Percentiles rank a stretch among this genome's conserved stretches.
phyloP scores from a whole-genome alignment of 2,113 vertebrate genomes.

The Melanocharis versteri region DNA sequence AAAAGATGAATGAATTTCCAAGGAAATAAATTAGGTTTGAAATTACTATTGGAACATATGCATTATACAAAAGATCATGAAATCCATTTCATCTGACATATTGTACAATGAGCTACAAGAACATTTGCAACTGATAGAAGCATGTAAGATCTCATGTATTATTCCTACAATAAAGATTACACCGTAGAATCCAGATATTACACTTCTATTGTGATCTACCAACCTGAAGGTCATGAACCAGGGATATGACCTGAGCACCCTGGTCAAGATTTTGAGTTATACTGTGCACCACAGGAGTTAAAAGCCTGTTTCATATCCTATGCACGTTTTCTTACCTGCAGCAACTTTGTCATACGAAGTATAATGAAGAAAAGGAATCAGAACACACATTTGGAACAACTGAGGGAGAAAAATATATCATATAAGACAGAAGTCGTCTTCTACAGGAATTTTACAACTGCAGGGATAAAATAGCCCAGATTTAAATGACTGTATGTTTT shows the following conservation, averaged over 20 bases:
- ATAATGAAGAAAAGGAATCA: neutral
- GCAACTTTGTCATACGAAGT: neutral
- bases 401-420: neutral
- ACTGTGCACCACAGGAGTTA: neutral
- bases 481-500: constrained; percentile 58
- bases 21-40: constrained; percentile 67
- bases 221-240: constrained; percentile 24
- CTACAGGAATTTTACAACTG: constrained; percentile 26
- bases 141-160: constrained; percentile 37
- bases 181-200: neutral
- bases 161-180: constrained; percentile 57
- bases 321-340: neutral
- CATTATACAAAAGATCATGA: constrained; percentile 66
- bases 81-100: constrained; percentile 64
- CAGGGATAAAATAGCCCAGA: constrained; percentile 48
- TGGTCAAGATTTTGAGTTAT: neutral
- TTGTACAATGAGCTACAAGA: constrained; percentile 48
- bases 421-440: neutral
- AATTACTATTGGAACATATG: constrained; percentile 65
- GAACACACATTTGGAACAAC: neutral
- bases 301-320: neutral
- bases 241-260: neutral
- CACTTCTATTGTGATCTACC: neutral
- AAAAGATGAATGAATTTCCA: constrained; percentile 61
- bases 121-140: constrained; percentile 55